Percentiles rank a stretch among this genome's conserved stretches.
phyloP scores from a whole-genome alignment of 2,113 vertebrate genomes.

The Pseudopipra pipra region DNA sequence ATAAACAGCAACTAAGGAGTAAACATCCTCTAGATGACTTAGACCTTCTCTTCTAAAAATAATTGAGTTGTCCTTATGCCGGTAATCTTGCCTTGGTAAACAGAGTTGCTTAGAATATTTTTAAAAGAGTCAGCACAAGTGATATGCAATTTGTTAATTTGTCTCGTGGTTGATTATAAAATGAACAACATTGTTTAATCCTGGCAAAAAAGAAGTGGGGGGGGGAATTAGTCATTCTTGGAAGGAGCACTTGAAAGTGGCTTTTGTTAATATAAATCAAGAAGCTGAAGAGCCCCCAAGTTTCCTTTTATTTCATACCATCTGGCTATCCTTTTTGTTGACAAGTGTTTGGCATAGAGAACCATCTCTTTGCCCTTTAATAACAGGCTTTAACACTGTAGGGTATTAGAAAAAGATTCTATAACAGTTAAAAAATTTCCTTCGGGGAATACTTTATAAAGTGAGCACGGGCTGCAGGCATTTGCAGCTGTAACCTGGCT shows the following conservation, averaged over 20 bases:
- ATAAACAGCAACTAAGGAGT: constrained; percentile 63
- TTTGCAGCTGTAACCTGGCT: constrained; percentile 85
- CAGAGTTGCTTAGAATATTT: neutral
- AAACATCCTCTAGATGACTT: constrained; percentile 48
- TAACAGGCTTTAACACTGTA: constrained; percentile 78
- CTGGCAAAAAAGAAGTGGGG: constrained; percentile 28
- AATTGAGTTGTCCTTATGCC: neutral
- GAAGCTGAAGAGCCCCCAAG: constrained; percentile 51
- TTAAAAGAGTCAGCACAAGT: neutral
- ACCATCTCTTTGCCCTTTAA: constrained; percentile 74
- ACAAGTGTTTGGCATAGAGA: constrained; percentile 80
- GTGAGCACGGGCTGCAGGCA: constrained; percentile 72
- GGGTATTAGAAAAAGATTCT: constrained; percentile 81
- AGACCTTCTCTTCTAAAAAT: neutral
- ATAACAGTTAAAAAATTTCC: constrained; percentile 79
- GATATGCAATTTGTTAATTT: constrained; percentile 39
- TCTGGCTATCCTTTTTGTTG: constrained; percentile 75
- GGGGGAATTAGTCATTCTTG: constrained; percentile 58
- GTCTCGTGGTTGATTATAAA: constrained; percentile 64
- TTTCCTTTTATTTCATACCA: constrained; percentile 72
- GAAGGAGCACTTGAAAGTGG: constrained; percentile 64
- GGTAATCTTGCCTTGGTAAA: constrained; percentile 11
- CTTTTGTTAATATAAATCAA: constrained; percentile 71
- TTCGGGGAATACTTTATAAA: constrained; percentile 75
- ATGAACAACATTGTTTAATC: constrained; percentile 67